phyloP scores from a whole-genome alignment of 2,888 invertebrate species.

The Lasioglossum zephyrum region DNA sequence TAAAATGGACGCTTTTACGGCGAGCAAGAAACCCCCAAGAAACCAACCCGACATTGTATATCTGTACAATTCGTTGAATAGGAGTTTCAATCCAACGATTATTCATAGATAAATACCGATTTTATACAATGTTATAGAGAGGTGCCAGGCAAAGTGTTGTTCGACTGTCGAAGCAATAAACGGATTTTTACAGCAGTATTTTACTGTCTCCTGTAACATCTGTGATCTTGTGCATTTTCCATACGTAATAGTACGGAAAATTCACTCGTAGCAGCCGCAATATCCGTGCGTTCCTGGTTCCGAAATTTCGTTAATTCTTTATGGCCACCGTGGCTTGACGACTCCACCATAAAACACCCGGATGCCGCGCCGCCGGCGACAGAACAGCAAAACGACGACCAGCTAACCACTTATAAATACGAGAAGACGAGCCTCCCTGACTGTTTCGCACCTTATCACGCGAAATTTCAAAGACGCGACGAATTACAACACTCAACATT shows the following conservation, averaged over 20 bases:
- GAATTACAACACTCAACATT: too few relatives aligned
- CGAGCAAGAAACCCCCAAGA: background rate
- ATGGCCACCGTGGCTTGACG: too few relatives aligned
- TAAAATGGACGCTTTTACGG: background rate
- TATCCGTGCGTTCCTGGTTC: too few relatives aligned
- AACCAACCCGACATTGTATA: background rate
- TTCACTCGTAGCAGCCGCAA: too few relatives aligned
- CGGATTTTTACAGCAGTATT: background rate
- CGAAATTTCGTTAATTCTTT: too few relatives aligned
- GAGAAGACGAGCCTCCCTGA: too few relatives aligned
- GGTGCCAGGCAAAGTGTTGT: background rate
- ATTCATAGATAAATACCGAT: background rate
- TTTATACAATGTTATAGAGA: background rate
- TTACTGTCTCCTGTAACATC: background rate
- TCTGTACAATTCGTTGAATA: background rate
- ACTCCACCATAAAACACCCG: too few relatives aligned
- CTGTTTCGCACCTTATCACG: too few relatives aligned
- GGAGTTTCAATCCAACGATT: background rate
- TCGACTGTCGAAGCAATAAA: background rate
- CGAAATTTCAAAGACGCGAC: too few relatives aligned
- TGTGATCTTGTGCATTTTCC: background rate
- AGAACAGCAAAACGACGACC: too few relatives aligned
- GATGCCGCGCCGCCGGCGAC: too few relatives aligned
- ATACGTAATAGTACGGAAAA: background rate
- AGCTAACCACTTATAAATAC: too few relatives aligned